Conservation (phyloP, 2,113 vertebrate species). For the Chaetura pelagica region DNA sequence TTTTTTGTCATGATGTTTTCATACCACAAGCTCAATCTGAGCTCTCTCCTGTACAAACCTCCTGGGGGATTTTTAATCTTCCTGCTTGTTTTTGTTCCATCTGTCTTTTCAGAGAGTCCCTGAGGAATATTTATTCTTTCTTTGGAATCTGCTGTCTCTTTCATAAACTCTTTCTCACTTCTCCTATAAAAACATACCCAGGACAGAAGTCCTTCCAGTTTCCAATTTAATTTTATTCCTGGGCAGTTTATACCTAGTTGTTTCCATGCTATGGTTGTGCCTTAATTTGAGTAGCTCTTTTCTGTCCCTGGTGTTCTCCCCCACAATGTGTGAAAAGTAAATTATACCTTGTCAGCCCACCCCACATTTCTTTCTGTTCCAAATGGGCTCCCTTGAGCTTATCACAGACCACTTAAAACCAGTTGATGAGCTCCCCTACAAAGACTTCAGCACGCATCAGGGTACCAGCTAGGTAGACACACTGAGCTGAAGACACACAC, state of each 20-base stretch:
- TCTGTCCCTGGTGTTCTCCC: neutral
- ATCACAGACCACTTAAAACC: neutral
- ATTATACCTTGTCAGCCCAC: neutral
- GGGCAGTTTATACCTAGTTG: neutral
- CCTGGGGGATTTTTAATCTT: conserved; percentile 20
- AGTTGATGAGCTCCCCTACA: neutral
- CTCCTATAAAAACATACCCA: conserved; percentile 34
- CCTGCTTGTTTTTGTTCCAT: conserved; percentile 40
- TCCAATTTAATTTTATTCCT: conserved; percentile 49
- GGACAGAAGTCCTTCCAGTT: conserved; percentile 21
- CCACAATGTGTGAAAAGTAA: neutral
- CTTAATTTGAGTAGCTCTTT: neutral
- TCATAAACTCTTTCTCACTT: conserved; percentile 51
- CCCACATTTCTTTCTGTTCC: neutral
- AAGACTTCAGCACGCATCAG: neutral
- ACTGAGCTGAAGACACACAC: neutral
- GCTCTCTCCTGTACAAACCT: neutral
- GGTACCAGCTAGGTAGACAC: neutral
- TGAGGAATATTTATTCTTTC: conserved; percentile 33
- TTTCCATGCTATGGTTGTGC: conserved; percentile 14
- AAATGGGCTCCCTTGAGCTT: neutral
- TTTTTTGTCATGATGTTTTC: neutral
- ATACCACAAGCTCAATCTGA: neutral
- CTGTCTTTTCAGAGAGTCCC: conserved; percentile 11
- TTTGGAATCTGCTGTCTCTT: conserved; percentile 46